Evolutionary conservation across 2,113 vertebrate species (phyloP), one percentile per base, ranked within the genome.

Genomic region (Apistogramma diplotaenia): DNA sequence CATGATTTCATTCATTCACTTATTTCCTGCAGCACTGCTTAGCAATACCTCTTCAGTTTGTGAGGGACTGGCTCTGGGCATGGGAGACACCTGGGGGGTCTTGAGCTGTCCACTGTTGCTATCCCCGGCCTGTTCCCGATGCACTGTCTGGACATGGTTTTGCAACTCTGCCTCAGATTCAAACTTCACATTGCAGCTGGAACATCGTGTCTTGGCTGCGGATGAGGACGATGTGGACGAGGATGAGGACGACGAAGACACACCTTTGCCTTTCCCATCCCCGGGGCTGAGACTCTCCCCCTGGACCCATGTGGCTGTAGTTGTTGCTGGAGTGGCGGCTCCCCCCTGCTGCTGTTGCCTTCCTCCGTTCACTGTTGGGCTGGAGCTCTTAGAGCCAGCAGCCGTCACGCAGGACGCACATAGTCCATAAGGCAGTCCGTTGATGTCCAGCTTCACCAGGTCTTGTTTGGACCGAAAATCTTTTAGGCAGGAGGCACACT

Each of bases 171-270:
- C 95, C 90, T 99, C 98, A 2, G 97, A 97, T 95, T 99, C 98
- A 90, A 99, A 99, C 93, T 99, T 99, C 86, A 99, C 98, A 78
- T 97, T 99, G 95, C 98, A 99, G 94, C 96, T 98, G 62, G 97
- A 96, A 93, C 98, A 99, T 81, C 98, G 95, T 4, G 97, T 99
- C 95, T 99, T 99, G 92, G 92, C 83, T 43, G 88, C 91, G 1
- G 92, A 91, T 2, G 74, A 90, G 18, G 95, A 95, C 23, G 91
- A 92, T 6, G 94, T 94, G 25, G 94, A 96, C 31, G 92, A 93
- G 21, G 95, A 93, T 54, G 94, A 95, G 2, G 95, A 93, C 2
- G 94, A 93, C 19, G 96, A 95, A 78, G 94, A 96, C 56, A 96
- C 95, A 4, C 93, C 91, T 94, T 98, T 99, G 93, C 92, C 93